These are phyloP conservation scores for Acanthiza pusilla DNA, from an alignment of 2,797 vertebrate species.

Conservation along the genomic window DNA sequence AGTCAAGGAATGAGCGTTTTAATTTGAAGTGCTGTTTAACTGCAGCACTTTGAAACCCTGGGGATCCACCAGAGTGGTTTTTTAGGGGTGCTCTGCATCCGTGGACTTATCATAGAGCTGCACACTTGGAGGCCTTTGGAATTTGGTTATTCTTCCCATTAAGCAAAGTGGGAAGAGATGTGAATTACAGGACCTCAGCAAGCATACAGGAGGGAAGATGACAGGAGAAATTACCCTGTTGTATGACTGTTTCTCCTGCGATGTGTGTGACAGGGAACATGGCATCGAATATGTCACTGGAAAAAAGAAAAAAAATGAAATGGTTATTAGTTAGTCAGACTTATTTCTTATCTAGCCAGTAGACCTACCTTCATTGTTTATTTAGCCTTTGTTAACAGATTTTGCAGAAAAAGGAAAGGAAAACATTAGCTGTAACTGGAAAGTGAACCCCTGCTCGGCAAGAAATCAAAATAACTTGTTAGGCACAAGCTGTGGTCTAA, in stretches of 20 bases:
- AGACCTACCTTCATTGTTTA: not conserved
- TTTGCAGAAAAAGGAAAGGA: not conserved
- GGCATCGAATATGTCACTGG: slow-evolving; percentile 96
- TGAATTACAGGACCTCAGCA: not conserved
- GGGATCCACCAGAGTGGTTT: not conserved
- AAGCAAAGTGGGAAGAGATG: not conserved
- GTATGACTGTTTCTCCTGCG: slow-evolving; percentile 94
- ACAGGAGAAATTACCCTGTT: slow-evolving; percentile 82
- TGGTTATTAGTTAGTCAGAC: not conserved
- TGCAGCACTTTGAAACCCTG: not conserved
- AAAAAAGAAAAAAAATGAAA: slow-evolving; percentile 32
- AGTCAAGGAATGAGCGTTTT: not conserved
- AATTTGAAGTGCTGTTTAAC: not conserved
- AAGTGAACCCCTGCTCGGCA: not conserved
- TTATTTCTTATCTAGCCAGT: not conserved
- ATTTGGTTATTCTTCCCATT: not conserved
- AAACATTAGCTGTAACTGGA: not conserved
- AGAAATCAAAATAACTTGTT: slow-evolving; percentile 5
- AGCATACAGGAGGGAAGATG: not conserved
- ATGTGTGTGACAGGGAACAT: slow-evolving; percentile 98
- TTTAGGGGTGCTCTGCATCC: not conserved
- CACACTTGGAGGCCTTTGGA: not conserved
- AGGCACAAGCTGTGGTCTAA: not conserved
- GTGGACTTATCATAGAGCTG: not conserved
- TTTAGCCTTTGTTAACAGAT: not conserved